A percentile compares a stretch with the other conserved stretches of the same genome.
These are phyloP conservation scores for Sinonovacula constricta DNA, from an alignment of 1,140 invertebrate genomes.

Conservation along the genomic window DNA sequence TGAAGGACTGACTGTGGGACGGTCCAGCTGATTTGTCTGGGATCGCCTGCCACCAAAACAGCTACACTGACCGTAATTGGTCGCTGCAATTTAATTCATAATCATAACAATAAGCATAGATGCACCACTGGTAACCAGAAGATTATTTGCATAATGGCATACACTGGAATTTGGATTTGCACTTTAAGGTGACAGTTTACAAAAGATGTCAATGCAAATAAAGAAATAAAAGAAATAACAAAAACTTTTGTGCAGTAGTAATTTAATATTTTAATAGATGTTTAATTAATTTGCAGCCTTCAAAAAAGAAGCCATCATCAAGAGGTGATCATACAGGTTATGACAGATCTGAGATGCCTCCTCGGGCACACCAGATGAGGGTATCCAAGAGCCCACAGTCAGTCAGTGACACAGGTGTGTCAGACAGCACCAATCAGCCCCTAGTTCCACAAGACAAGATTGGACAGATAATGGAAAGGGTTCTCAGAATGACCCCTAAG, in stretches of 20 bases:
- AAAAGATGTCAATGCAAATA: too few relatives aligned
- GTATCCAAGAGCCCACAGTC: conserved; percentile 22
- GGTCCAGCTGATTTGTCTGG: too few relatives aligned
- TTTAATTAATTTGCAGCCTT: conserved; percentile 31
- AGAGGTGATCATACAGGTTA: not conserved
- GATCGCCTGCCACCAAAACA: too few relatives aligned
- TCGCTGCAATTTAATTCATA: not conserved
- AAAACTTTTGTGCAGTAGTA: too few relatives aligned
- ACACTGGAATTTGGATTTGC: too few relatives aligned
- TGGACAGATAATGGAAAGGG: conserved; percentile 45
- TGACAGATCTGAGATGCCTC: conserved; percentile 35
- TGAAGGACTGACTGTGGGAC: too few relatives aligned
- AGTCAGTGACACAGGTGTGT: conserved; percentile 35
- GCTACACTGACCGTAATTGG: not conserved
- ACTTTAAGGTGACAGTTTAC: too few relatives aligned
- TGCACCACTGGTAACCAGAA: too few relatives aligned
- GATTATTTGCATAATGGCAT: too few relatives aligned
- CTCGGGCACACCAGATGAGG: conserved; percentile 5
- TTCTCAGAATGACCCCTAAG: conserved; percentile 47
- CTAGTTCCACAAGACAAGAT: conserved; percentile 45
- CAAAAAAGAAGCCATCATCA: conserved; percentile 25
- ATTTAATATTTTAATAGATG: too few relatives aligned
- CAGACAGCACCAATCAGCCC: not conserved
- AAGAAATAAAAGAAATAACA: too few relatives aligned
- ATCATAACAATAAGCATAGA: too few relatives aligned